Percentiles rank a stretch among this genome's conserved stretches.
Conservation (phyloP, 2,888 invertebrate species). For the Cantharis rustica region DNA sequence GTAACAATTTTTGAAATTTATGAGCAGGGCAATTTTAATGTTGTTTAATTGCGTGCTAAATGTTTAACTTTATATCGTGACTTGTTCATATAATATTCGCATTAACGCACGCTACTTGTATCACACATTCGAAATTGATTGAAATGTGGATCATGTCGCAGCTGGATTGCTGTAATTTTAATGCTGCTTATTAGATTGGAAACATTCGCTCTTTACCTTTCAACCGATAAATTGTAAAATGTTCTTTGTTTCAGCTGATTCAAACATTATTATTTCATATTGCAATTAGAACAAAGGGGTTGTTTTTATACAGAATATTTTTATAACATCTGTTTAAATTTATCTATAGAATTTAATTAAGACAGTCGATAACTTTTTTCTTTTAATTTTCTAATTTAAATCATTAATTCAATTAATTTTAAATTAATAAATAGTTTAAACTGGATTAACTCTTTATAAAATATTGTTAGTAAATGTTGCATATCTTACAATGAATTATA, state of each 20-base stretch:
- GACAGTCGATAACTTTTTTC: no score
- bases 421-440: no score
- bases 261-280: neutral
- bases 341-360: no score
- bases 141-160: neutral
- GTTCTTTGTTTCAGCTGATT: neutral
- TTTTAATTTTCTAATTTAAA: no score
- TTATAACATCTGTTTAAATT: no score
- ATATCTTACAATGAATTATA: no score
- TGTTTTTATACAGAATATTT: no score
- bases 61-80: neutral
- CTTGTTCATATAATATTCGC: neutral
- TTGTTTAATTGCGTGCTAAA: neutral
- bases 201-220: neutral
- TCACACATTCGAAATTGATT: neutral
- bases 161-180: neutral
- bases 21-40: neutral
- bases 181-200: neutral
- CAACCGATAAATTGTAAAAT: neutral
- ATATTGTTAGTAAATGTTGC: no score
- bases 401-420: no score
- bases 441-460: no score
- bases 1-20: neutral
- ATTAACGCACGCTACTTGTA: neutral
- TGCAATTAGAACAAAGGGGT: neutral